phyloP scores from a whole-genome alignment of 2,888 invertebrate species.

The Chalcosyrphus nemorum region DNA sequence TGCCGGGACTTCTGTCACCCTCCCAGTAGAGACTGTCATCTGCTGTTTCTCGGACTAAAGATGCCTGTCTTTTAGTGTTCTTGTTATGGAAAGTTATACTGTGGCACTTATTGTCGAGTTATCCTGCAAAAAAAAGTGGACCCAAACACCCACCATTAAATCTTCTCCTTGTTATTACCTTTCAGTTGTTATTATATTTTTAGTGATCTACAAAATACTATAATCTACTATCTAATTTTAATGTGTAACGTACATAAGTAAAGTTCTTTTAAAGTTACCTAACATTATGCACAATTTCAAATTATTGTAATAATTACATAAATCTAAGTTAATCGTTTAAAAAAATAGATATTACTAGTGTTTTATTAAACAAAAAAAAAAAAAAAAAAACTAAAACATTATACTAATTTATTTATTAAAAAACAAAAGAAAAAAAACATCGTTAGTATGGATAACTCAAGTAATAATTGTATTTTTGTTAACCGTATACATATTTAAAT shows the following conservation, averaged over 20 bases:
- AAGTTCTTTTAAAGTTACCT: constrained; percentile 38
- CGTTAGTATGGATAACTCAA: constrained; percentile 18
- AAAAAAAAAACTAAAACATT: too few relatives aligned
- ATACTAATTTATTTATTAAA: constrained; percentile 20
- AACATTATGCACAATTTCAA: constrained; percentile 44
- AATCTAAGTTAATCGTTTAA: constrained; percentile 15
- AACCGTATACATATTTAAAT: constrained; percentile 23
- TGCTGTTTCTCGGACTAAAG: too few relatives aligned
- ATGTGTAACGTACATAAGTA: neutral
- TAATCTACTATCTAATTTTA: neutral
- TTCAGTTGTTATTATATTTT: constrained; percentile 23
- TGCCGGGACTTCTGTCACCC: too few relatives aligned
- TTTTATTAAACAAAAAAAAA: constrained; percentile 8
- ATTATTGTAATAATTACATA: constrained; percentile 22
- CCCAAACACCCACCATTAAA: neutral
- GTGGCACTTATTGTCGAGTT: too few relatives aligned
- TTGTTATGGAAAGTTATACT: too few relatives aligned
- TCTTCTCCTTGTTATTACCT: neutral
- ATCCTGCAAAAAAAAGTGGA: too few relatives aligned
- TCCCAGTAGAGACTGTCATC: too few relatives aligned
- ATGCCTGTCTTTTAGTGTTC: too few relatives aligned
- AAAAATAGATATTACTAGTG: constrained; percentile 6
- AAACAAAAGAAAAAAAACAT: constrained; percentile 14
- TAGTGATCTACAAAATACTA: neutral
- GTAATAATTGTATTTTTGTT: constrained; percentile 56